Percentiles rank a stretch among this genome's conserved stretches.
These are phyloP conservation scores for Protosalanx chinensis DNA, from an alignment of 2,797 vertebrate genomes.

Conservation along the genomic window DNA sequence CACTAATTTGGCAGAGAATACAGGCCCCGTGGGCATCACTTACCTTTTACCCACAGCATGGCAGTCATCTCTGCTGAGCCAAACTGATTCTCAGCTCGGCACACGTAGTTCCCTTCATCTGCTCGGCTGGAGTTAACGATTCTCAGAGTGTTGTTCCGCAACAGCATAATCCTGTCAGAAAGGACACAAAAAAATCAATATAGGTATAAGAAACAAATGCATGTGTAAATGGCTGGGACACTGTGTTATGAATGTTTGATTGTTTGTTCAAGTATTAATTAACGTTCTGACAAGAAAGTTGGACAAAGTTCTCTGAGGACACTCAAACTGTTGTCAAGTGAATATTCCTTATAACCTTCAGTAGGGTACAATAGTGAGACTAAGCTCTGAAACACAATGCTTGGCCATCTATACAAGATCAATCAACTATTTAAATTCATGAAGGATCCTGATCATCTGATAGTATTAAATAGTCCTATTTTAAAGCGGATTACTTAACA, in stretches of 20 bases:
- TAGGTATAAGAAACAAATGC: constrained; percentile 45
- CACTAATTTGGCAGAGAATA: constrained; percentile 67
- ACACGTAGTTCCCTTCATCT: constrained; percentile 89
- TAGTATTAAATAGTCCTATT: constrained; percentile 39
- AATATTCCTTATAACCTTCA: neutral
- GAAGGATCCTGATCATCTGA: constrained; percentile 54
- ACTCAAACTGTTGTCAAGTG: neutral
- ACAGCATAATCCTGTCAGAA: constrained; percentile 80
- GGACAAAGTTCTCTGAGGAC: neutral
- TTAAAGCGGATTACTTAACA: constrained; percentile 45
- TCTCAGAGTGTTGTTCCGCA: constrained; percentile 87
- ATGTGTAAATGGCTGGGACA: constrained; percentile 21
- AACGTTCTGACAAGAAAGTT: neutral
- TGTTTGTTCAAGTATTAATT: constrained; percentile 17
- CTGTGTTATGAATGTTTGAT: constrained; percentile 29
- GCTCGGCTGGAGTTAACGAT: constrained; percentile 89
- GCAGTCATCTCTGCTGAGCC: constrained; percentile 90
- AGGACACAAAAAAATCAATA: constrained; percentile 58
- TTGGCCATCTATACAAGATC: constrained; percentile 22
- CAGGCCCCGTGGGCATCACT: constrained; percentile 63
- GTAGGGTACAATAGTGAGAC: neutral
- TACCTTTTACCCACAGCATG: constrained; percentile 93
- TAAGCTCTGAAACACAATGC: constrained; percentile 3
- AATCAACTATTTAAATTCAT: constrained; percentile 45
- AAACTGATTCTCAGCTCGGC: constrained; percentile 88